Percentiles rank a stretch among this genome's conserved stretches.
These are phyloP conservation scores for Merops nubicus DNA, from an alignment of 2,113 vertebrate genomes.

Conservation along the genomic window DNA sequence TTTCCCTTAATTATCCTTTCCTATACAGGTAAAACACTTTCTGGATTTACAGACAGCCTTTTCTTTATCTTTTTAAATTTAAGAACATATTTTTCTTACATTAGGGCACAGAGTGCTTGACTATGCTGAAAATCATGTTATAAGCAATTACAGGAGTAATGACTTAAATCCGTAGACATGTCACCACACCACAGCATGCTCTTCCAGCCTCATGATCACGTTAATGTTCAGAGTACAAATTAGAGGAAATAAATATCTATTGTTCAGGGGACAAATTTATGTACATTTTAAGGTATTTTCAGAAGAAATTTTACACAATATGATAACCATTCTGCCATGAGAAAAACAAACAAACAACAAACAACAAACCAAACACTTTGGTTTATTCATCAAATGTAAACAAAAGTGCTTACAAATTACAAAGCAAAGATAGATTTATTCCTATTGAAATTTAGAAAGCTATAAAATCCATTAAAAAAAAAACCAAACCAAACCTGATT, in stretches of 20 bases:
- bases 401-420: background rate
- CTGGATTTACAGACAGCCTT: background rate
- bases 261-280: background rate
- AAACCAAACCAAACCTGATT: background rate
- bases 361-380: too few relatives aligned
- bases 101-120: background rate
- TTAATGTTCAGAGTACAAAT: background rate
- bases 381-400: background rate
- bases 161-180: background rate
- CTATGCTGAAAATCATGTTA: background rate
- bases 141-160: background rate
- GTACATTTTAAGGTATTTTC: background rate
- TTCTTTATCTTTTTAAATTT: background rate
- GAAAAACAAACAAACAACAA: background rate
- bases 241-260: background rate
- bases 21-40: rapidly evolving
- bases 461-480: background rate
- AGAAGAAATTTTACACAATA: background rate
- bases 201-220: background rate
- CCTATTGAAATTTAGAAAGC: background rate
- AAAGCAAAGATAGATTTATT: background rate
- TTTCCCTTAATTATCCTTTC: background rate
- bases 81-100: slow-evolving; percentile 3
- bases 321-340: background rate
- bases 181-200: background rate